Evolutionary conservation across 2,888 invertebrate genomes (phyloP), one percentile per base, ranked within the genome.

Genomic region (Priocnemis perturbator): DNA sequence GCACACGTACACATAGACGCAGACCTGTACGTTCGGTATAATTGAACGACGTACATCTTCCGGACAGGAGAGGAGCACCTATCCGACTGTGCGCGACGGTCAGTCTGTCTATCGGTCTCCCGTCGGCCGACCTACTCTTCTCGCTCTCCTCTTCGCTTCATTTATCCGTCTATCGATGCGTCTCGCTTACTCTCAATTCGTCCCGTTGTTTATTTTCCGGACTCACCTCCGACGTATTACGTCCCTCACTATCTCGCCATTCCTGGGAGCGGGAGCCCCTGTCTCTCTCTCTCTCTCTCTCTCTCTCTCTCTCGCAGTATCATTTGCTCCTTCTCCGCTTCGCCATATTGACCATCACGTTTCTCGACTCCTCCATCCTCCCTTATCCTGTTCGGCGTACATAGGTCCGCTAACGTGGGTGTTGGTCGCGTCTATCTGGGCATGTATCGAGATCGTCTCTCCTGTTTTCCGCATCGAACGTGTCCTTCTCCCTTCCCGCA

Each of bases 41-140:
- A 75, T 80, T 75, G 78, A 78, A 81, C 71, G 62, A 69, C 75
- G 79, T 74, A 69, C 76, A 70, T 80, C 77, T 76, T 74, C 62
- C 67, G 67, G 71, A 78, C 73, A 76, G 69, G 37, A 57, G 62
- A 52, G 56, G 72, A 67, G 67, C 68, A 37, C 65, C 69, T 45
- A 67, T 59, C 60, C 52, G 50, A 63, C 67, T 73, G 23, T 53
- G 30, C 26, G 5, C 26, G 20, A 59, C 55, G 55, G 65, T 44
- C 61, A 64, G 69, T 66, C 44, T 55, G 19, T 17, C 47, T 60
- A 47, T 60, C 59, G 50, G 5, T 17, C 37, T 11, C 47, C n/a
- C n/a, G n/a, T n/a, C n/a, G n/a, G n/a, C n/a, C n/a, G n/a, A n/a
- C n/a, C n/a, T n/a, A n/a, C n/a, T n/a, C n/a, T n/a, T n/a, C n/a